Percentiles rank a stretch among this genome's conserved stretches.
Evolutionary conservation across 2,888 invertebrate species (phyloP).

Genomic region (Tribolium freemani): DNA sequence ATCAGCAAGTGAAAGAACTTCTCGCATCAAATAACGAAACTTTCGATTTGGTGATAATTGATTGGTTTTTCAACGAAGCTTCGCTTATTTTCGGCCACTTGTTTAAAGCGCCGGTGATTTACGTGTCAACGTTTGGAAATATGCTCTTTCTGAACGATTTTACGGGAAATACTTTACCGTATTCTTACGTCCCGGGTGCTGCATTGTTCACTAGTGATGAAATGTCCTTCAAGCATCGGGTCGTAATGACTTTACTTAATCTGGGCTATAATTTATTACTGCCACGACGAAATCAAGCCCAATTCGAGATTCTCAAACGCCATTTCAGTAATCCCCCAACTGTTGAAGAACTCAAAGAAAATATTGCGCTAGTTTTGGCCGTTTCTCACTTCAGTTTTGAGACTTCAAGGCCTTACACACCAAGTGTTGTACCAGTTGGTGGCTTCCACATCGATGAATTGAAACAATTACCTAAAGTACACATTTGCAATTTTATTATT

Average conservation of each 20-base stretch:
- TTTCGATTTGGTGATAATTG: constrained; percentile 46
- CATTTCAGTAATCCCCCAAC: constrained; percentile 55
- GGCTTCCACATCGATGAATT: constrained; percentile 57
- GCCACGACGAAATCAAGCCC: constrained; percentile 17
- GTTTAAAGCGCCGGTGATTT: constrained; percentile 61
- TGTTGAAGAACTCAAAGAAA: constrained; percentile 50
- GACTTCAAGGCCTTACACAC: constrained; percentile 57
- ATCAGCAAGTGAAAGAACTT: constrained; percentile 39
- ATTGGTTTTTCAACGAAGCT: constrained; percentile 61
- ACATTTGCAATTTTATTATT: too few relatives aligned
- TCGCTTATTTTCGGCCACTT: constrained; percentile 60
- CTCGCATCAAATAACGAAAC: constrained; percentile 45
- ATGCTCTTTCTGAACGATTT: constrained; percentile 53
- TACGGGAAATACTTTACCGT: constrained; percentile 60
- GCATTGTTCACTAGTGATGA: constrained; percentile 54
- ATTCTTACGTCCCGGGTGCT: constrained; percentile 60
- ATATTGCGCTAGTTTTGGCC: constrained; percentile 55
- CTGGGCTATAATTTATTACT: constrained; percentile 13
- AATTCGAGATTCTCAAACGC: constrained; percentile 48
- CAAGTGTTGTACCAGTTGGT: constrained; percentile 59
- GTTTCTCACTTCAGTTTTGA: constrained; percentile 59
- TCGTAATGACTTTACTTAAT: constrained; percentile 53
- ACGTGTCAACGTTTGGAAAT: constrained; percentile 57
- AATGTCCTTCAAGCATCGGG: constrained; percentile 62
- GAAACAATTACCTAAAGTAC: constrained; percentile 46